Percentiles rank a stretch among this genome's conserved stretches.
Conservation (phyloP, 53 echinoderm and acorn worm genomes). For the Luidia sarsii region DNA sequence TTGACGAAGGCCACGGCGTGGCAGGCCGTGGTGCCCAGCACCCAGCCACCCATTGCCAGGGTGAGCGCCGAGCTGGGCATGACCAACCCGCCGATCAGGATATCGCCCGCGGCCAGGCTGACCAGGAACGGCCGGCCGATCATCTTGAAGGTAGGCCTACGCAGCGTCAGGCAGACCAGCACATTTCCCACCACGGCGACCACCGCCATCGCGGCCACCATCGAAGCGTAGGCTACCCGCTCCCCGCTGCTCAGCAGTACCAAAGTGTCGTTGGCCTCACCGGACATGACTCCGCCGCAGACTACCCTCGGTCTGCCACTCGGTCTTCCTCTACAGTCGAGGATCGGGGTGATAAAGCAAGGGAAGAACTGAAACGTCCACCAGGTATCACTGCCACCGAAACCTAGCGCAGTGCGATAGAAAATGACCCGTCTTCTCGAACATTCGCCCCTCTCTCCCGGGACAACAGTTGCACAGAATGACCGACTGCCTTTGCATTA, state of each 20-base stretch:
- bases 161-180: slow-evolving; percentile 30
- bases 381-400: no score
- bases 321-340: no score
- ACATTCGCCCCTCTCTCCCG: no score
- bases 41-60: neutral
- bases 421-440: no score
- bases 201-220: slow-evolving; percentile 16
- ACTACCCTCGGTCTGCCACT: no score
- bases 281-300: neutral
- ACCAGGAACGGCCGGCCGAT: slow-evolving; percentile 30
- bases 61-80: slow-evolving; percentile 25
- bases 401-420: no score
- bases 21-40: slow-evolving; percentile 23
- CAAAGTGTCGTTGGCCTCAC: neutral
- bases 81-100: slow-evolving; percentile 13
- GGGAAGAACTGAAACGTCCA: no score
- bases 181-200: slow-evolving; percentile 28
- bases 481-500: no score
- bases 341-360: no score
- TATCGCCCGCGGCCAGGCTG: slow-evolving; percentile 34
- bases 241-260: slow-evolving; percentile 12
- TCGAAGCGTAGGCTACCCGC: neutral
- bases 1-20: slow-evolving; percentile 18
- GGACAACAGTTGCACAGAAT: no score
- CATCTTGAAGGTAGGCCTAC: slow-evolving; percentile 12